Evolutionary conservation across 2,888 invertebrate genomes (phyloP), one percentile per base, ranked within the genome.

Genomic region (Tanypteryx hageni): DNA sequence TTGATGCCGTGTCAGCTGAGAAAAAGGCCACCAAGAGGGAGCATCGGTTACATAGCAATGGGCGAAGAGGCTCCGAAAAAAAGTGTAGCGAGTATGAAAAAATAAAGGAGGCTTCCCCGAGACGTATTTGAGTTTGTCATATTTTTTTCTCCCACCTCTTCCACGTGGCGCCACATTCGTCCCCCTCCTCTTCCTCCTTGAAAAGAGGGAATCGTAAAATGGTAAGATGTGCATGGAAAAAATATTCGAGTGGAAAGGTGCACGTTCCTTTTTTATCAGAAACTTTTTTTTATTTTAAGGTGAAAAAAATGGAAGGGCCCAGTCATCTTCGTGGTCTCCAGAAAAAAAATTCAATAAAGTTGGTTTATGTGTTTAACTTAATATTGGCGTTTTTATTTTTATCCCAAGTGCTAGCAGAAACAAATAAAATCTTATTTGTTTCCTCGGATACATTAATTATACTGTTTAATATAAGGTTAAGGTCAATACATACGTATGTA

Each of bases 41-140:
- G 76, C 76, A 76, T 76, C 76, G 76, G 76, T 76, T 76, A 76
- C 76, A 76, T 76, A 76, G 76, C 76, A 27, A 76, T 76, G 76
- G 76, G 76, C 76, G 22, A 76, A 68, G 18, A 68, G 68, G 68
- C 68, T n/a, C 68, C 68, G n/a, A 68, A 27, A 76, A 22, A 76
- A 76, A 76, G 27, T 44, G 44, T 44, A 44, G 44, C 44, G 76
- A 27, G 76, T 13, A 22, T 22, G 76, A 76, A 76, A 76, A 76
- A 76, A 76, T 68, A 18, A 68, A 68, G 22, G n/a, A 76, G 10
- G 1, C 76, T 27, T 27, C 76, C 27, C 76, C 27, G 76, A 76
- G 76, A 76, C 76, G 76, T 76, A 76, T 76, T 76, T 76, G 76
- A 76, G 76, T 76, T 76, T 76, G 76, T 76, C 27, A 76, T 44